Evolutionary conservation across 2,113 vertebrate species (phyloP), one percentile per base, ranked within the genome.

Genomic region (Numenius arquata): DNA sequence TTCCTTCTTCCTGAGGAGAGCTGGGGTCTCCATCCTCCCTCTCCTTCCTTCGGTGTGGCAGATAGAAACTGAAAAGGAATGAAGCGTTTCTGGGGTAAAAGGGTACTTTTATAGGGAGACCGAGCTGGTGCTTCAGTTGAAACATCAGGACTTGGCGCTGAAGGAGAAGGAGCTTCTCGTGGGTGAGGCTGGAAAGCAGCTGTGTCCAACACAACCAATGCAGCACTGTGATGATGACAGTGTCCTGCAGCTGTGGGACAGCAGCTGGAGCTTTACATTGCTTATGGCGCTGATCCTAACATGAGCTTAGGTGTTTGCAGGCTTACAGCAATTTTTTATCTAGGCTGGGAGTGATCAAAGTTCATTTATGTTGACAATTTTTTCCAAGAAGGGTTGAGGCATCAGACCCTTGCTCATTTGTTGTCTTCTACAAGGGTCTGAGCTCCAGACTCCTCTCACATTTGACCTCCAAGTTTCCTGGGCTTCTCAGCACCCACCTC

Each of bases 121-220:
- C 0, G 2, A 18, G 55, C 32, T 75, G 48, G 29, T 38, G 43
- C 19, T 45, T 83, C 58, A 41, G 36, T 17, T 0, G 0, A 82
- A 90, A 85, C 0, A 0, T 32, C 25, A 45, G 41, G 45, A 47
- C 23, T 61, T 68, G 45, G 12, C 18, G 6, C 13, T 66, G 45
- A 66, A 66, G 71, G 20, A 80, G 40, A 91, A 30, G 21, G 66
- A 67, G 12, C 27, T 38, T 70, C 52, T 65, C 2, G 1, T 1
- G 0, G 8, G 5, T 32, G 34, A 87, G 63, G 12, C 59, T 86
- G 63, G 67, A 40, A 73, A 47, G 40, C 19, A 50, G n/a, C 38
- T 47, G 63, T 7, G n/a, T 65, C 40, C 52, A 41, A 34, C 23
- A 12, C 1, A 1, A 36, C 18, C 15, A 14, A 16, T 4, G 6